Base-by-base conservation (phyloP, 2,888 invertebrate genomes). In the Colostygia pectinataria region DNA sequence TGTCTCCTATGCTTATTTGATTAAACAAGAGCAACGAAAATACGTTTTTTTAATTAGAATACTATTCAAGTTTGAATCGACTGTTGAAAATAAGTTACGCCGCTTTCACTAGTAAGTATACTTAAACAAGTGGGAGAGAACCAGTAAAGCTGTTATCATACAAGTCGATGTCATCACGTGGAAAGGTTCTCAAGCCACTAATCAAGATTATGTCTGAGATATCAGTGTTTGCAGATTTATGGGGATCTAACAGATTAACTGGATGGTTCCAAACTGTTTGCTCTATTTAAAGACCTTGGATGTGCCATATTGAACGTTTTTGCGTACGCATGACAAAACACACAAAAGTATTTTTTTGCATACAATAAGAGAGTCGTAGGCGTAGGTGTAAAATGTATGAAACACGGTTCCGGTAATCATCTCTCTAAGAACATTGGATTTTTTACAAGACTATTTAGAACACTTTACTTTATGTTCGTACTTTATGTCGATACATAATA, bases 191-290 rank as follows among this genome's bases (percentile, higher is more conserved):
- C 57, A 39, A 63, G 61, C 63, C 58, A 68, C 68, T 73, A 81
- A 85, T 88, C 87, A 87, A 73, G 73, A 80, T 86, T 79, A 85
- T 66, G 69, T 66, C 74, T 76, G 74, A 65, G 71, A 63, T 76
- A 74, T 74, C 77, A 59, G 48, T 85, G 84, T 87, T 85, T 82
- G 72, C 82, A 71, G 75, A 79, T 82, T 83, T 78, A 74, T 61
- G 61, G 55, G 80, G 84, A 75, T 83, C 84, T 80, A 69, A 51
- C 53, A 80, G 87, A 84, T 88, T 83, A 84, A 57, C 58, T 47
- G 56, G 55, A 61, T 66, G 77, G n/a, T n/a, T 71, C 72, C 68
- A 38, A 66, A 67, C 64, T 69, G 69, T 72, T 64, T 68, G 61
- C 61, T 60, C 56, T 71, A 69, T 72, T 68, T 66, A 59, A 53